Evolutionary conservation across 2,113 vertebrate species (phyloP).

Genomic region (Callospermophilus lateralis): DNA sequence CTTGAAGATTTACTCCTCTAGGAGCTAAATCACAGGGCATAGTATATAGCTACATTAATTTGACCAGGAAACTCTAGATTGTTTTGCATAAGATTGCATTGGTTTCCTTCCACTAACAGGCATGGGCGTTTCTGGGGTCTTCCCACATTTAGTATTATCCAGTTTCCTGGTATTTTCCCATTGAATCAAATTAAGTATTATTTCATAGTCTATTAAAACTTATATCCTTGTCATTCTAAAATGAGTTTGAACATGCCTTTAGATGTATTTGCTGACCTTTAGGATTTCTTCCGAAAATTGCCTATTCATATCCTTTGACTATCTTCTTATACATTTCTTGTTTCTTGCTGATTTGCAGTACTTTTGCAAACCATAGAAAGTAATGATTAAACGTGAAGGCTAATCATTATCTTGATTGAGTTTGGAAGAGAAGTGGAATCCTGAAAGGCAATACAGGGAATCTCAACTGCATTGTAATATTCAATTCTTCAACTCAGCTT

Average conservation of each 20-base stretch:
- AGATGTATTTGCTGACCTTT: not conserved
- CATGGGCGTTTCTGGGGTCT: not conserved
- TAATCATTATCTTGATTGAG: not conserved
- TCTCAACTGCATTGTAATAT: not conserved
- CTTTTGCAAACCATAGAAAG: conserved; percentile 27
- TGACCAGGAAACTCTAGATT: not conserved
- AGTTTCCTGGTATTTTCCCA: not conserved
- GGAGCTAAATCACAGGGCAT: not conserved
- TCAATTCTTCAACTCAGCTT: not conserved
- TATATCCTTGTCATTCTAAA: not conserved
- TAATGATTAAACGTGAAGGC: conserved; percentile 14
- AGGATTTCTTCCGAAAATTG: conserved; percentile 15
- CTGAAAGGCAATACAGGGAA: not conserved
- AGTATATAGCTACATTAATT: not conserved
- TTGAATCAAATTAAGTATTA: not conserved
- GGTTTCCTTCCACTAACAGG: not conserved
- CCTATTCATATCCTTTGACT: conserved; percentile 12
- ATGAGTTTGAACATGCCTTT: not conserved
- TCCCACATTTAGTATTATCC: not conserved
- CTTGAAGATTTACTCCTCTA: not conserved
- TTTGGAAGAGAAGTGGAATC: not conserved
- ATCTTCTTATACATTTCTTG: not conserved
- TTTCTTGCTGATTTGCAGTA: conserved; percentile 39
- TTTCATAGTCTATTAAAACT: not conserved
- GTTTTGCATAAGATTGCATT: not conserved